These are phyloP conservation scores for Protaetia brevitarsis DNA, from an alignment of 1,140 invertebrate species.

Conservation along the genomic window DNA sequence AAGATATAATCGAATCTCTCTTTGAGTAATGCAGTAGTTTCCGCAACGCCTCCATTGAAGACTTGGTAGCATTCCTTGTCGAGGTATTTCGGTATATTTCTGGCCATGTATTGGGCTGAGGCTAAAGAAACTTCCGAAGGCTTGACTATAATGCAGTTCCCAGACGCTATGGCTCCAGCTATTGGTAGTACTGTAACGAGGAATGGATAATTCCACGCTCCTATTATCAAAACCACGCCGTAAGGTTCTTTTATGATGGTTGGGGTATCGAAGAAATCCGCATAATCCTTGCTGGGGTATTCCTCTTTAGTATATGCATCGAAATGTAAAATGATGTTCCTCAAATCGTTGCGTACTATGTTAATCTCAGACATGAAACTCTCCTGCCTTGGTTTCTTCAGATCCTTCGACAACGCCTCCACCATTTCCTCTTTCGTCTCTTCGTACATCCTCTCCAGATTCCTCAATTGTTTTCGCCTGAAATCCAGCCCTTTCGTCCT, in stretches of 20 bases:
- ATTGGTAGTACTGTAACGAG: slow-evolving; percentile 69
- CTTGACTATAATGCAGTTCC: slow-evolving; percentile 91
- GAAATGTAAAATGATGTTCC: slow-evolving; percentile 5
- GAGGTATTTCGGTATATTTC: slow-evolving; percentile 84
- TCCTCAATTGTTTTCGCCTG: slow-evolving; percentile 73
- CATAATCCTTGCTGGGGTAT: neutral
- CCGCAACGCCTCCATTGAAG: slow-evolving; percentile 73
- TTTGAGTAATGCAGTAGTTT: slow-evolving; percentile 69
- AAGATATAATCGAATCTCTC: slow-evolving; percentile 96
- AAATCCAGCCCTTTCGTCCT: slow-evolving; percentile 71
- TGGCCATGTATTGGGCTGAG: slow-evolving; percentile 68
- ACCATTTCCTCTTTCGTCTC: slow-evolving; percentile 73
- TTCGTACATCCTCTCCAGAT: slow-evolving; percentile 69
- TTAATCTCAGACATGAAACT: neutral
- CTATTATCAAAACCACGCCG: slow-evolving; percentile 85
- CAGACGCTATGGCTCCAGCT: slow-evolving; percentile 77
- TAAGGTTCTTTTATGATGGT: slow-evolving; percentile 63
- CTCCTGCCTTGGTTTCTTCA: slow-evolving; percentile 52
- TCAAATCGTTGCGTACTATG: slow-evolving; percentile 2
- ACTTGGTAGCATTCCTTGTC: slow-evolving; percentile 71
- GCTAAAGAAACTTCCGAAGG: slow-evolving; percentile 88
- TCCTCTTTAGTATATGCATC: neutral
- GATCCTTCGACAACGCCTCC: slow-evolving; percentile 73
- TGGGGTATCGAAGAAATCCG: neutral
- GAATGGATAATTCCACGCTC: slow-evolving; percentile 97